Conservation (phyloP, 1,140 invertebrate species). For the Oreohelix idahoensis region DNA sequence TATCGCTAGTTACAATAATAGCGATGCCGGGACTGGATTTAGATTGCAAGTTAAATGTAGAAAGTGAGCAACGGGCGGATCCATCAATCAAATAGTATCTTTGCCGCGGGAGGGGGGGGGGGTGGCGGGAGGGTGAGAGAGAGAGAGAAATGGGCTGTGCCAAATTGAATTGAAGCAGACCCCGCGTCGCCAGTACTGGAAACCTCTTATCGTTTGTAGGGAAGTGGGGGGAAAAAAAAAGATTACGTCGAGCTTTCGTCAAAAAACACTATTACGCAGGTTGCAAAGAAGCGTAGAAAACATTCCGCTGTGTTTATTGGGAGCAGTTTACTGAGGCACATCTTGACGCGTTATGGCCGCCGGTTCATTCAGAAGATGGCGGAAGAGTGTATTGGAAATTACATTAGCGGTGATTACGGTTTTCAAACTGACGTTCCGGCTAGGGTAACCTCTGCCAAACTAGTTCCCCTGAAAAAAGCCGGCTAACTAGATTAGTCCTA, state of each 20-base stretch:
- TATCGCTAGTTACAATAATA: neutral
- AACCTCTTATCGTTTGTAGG: neutral
- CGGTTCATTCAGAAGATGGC: constrained; percentile 21
- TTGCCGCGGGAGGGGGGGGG: no score
- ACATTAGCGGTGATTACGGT: constrained; percentile 33
- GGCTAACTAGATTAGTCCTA: constrained; percentile 28
- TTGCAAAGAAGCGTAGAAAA: neutral
- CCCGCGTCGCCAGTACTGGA: neutral
- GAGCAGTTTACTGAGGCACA: neutral
- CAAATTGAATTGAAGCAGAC: constrained; percentile 9
- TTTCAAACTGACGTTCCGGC: constrained; percentile 3
- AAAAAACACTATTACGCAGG: constrained; percentile 1
- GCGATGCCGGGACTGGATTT: neutral
- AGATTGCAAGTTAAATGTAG: neutral
- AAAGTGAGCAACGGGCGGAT: neutral
- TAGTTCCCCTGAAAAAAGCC: constrained; percentile 16
- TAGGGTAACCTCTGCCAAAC: constrained; percentile 19
- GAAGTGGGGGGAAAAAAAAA: neutral
- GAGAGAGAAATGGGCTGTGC: neutral
- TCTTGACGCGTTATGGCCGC: constrained; percentile 20
- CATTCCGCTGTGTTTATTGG: constrained; percentile 14
- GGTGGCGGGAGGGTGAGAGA: no score
- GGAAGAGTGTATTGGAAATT: constrained; percentile 33
- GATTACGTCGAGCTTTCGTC: neutral
- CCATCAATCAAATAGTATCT: constrained; percentile 16